Conservation (phyloP, 2,888 invertebrate species). For the Julus scanicus region DNA sequence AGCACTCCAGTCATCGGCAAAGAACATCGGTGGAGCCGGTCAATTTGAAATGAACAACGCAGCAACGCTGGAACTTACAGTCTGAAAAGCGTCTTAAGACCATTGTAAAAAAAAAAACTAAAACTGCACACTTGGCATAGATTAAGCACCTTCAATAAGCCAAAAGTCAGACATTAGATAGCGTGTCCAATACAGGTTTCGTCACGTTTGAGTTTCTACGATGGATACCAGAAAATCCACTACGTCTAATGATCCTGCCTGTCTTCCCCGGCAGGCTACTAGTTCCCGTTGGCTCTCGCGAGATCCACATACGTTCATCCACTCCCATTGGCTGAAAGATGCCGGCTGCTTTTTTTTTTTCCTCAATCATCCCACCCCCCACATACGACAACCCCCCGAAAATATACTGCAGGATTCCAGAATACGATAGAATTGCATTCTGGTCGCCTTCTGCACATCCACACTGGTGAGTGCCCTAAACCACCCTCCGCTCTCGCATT, state of each 20-base stretch:
- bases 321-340: not conserved
- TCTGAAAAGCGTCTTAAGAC: not conserved
- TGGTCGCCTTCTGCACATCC: not conserved
- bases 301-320: constrained; percentile 20
- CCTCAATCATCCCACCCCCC: not conserved
- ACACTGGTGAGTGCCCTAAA: not conserved
- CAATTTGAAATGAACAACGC: not conserved
- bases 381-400: not conserved
- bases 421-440: not conserved
- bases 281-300: constrained; percentile 23
- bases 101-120: not conserved
- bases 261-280: not conserved
- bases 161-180: not conserved
- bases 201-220: not conserved
- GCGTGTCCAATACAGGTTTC: not conserved
- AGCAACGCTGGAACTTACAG: not conserved
- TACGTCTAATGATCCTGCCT: not conserved
- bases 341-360: not conserved
- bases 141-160: not conserved
- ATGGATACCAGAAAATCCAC: constrained; percentile 24
- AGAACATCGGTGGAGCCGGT: not conserved
- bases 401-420: not conserved
- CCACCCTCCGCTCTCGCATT: not conserved
- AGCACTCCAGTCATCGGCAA: not conserved
- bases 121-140: not conserved